phyloP scores from a whole-genome alignment of 2,888 invertebrate species.

The Lepidonotus clava region DNA sequence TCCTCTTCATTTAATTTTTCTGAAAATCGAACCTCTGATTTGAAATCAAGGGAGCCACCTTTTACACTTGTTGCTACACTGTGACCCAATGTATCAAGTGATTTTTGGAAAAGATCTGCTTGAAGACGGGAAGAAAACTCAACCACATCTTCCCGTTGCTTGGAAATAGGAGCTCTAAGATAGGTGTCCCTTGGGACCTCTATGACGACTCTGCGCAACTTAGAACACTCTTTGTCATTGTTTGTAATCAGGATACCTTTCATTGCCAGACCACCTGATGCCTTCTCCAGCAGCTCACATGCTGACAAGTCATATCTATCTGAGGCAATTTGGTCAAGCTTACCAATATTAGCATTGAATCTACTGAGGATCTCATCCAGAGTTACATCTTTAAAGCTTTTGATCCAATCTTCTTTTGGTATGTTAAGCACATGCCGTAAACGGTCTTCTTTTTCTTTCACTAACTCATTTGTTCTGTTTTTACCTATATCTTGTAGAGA shows the following conservation, averaged over 20 bases:
- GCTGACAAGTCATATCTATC: background rate
- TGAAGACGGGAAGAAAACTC: background rate
- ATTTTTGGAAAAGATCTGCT: constrained; percentile 13
- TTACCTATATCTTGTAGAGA: background rate
- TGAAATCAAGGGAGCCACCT: background rate
- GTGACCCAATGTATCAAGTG: constrained; percentile 4
- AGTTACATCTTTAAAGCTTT: background rate
- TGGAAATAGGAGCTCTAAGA: background rate
- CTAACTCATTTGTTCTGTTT: background rate
- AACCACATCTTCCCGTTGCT: background rate
- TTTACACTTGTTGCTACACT: constrained; percentile 26
- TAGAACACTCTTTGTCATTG: background rate
- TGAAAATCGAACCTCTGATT: background rate
- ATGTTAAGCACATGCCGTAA: background rate
- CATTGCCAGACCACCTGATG: constrained; percentile 16
- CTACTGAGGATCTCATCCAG: background rate
- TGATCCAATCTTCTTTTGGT: background rate
- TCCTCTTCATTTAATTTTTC: background rate
- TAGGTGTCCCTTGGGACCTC: background rate
- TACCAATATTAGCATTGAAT: background rate
- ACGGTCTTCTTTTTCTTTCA: constrained; percentile 7
- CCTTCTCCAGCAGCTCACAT: constrained; percentile 3
- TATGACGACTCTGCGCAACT: background rate
- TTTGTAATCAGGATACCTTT: constrained; percentile 5
- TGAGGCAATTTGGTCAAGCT: background rate